Base-by-base conservation (phyloP, 2,113 vertebrate genomes). In the Misgurnus anguillicaudatus region DNA sequence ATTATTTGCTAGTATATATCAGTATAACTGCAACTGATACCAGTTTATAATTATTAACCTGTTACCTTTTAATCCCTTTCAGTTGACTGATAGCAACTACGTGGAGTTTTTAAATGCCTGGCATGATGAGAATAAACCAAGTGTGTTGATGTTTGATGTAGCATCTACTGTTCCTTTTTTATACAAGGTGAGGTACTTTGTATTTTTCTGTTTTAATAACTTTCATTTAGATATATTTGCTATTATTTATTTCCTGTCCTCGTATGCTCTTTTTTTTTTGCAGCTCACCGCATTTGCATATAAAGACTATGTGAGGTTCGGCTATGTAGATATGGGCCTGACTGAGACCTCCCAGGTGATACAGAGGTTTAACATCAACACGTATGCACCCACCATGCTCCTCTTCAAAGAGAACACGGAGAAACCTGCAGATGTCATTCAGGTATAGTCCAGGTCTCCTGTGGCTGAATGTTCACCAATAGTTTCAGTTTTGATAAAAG, bases 11-110 rank as follows among this genome's bases (percentile, higher is more conserved):
- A n/a, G n/a, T n/a, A n/a, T n/a, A n/a, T n/a, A n/a, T n/a, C n/a
- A n/a, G n/a, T n/a, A n/a, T n/a, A n/a, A n/a, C n/a, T n/a, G n/a
- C n/a, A n/a, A n/a, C n/a, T n/a, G n/a, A n/a, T n/a, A n/a, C n/a
- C n/a, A n/a, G n/a, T n/a, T n/a, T n/a, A n/a, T n/a, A n/a, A n/a
- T n/a, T n/a, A n/a, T n/a, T n/a, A n/a, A n/a, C 6, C 38, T 3
- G 14, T 9, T 47, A 7, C 42, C 8, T 5, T 63, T 14, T 14
- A 4, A 11, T 41, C 17, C 14, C 66, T 51, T 82, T 19, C 79
- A 99, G 98, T 92, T 99, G 51, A 96, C 94, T 16, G 94, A 94
- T 89, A 91, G 94, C 80, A 98, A 96, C 90, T 96, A 96, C 76
- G 0, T 92, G 69, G 19, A 17, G 42, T 98, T 97, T 85, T 90